These are phyloP conservation scores for Oppia nitens DNA, from an alignment of 1,140 invertebrate genomes.

Conservation along the genomic window DNA sequence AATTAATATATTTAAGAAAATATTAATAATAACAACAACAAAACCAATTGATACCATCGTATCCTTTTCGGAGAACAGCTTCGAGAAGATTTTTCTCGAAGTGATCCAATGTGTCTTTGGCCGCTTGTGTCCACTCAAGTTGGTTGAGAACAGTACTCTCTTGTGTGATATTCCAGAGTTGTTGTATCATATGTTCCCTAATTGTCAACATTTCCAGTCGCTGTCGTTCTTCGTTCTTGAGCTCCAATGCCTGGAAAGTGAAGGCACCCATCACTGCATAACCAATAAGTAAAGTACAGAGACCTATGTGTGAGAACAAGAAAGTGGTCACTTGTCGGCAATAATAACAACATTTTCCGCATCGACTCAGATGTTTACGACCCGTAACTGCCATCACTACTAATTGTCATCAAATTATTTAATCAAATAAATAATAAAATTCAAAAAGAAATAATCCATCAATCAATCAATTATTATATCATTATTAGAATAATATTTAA, in stretches of 20 bases:
- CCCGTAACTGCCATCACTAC: background rate
- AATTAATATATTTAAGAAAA: too few species aligned
- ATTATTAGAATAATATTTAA: too few species aligned
- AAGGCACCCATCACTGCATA: slow-evolving; percentile 89
- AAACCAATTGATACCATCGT: slow-evolving; percentile 29
- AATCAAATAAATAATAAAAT: too few species aligned
- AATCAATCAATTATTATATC: too few species aligned
- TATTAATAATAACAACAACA: too few species aligned
- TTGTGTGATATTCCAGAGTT: slow-evolving; percentile 28
- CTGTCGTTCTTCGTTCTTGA: slow-evolving; percentile 18
- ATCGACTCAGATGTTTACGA: slow-evolving; percentile 8
- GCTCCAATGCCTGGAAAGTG: slow-evolving; percentile 52
- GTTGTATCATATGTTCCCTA: slow-evolving; percentile 17
- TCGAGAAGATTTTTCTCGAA: slow-evolving; percentile 25
- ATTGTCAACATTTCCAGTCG: slow-evolving; percentile 15
- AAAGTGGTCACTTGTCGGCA: slow-evolving; percentile 35
- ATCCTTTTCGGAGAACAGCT: slow-evolving; percentile 24
- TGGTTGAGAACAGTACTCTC: slow-evolving; percentile 23
- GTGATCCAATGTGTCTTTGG: slow-evolving; percentile 19
- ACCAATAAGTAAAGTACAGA: slow-evolving; percentile 79
- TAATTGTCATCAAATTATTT: too few species aligned
- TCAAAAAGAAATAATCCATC: too few species aligned
- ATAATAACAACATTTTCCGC: slow-evolving; percentile 21
- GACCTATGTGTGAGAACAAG: slow-evolving; percentile 59
- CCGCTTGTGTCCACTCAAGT: slow-evolving; percentile 25